Conservation (phyloP, 2,113 vertebrate genomes). For the Cebidichthys violaceus region DNA sequence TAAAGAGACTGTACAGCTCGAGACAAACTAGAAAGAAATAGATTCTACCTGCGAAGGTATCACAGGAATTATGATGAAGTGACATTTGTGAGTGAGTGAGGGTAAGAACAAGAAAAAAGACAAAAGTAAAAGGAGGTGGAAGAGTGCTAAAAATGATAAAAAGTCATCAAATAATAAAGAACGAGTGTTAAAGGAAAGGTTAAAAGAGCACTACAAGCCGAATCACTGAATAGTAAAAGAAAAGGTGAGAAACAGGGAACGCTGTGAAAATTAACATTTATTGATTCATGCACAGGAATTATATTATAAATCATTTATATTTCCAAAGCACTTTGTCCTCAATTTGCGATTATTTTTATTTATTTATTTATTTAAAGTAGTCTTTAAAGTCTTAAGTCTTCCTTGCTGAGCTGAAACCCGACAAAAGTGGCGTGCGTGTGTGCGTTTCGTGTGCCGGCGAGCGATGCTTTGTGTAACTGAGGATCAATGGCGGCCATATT, state of each 20-base stretch:
- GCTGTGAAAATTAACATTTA: slow-evolving; percentile 21
- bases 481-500: slow-evolving; percentile 58
- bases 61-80: slow-evolving; percentile 31
- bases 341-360: background rate
- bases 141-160: slow-evolving; percentile 13
- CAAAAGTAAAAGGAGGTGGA: slow-evolving; percentile 4
- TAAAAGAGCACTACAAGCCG: background rate
- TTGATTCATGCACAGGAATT: slow-evolving; percentile 27
- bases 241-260: background rate
- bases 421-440: slow-evolving; percentile 10
- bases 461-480: slow-evolving; percentile 45
- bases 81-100: slow-evolving; percentile 34
- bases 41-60: slow-evolving; percentile 3
- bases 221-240: background rate
- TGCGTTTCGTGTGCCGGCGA: slow-evolving; percentile 2
- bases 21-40: slow-evolving; percentile 25
- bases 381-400: too few species aligned
- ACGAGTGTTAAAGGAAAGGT: slow-evolving; percentile 20
- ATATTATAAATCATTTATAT: slow-evolving; percentile 29
- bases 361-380: background rate
- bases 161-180: slow-evolving; percentile 50
- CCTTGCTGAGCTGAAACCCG: background rate
- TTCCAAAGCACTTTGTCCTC: slow-evolving; percentile 9
- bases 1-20: background rate
- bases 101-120: slow-evolving; percentile 15